phyloP scores from a whole-genome alignment of 2,113 vertebrate species.

The Andinoacara biseriatus region DNA sequence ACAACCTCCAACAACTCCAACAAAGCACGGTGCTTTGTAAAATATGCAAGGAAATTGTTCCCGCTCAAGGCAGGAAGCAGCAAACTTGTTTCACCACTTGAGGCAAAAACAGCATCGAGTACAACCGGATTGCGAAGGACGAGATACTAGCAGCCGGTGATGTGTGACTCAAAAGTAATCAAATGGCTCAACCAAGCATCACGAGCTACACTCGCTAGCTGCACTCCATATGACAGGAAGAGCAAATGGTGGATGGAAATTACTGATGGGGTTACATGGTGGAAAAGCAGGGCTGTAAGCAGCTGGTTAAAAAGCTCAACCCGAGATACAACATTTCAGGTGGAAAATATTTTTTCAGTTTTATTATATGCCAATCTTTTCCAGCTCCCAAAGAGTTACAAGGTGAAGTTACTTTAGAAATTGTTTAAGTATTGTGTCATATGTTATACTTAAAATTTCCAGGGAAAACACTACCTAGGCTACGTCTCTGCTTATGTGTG shows the following conservation, averaged over 20 bases:
- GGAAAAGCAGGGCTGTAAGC: background rate
- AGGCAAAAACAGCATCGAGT: background rate
- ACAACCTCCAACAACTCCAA: background rate
- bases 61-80: background rate
- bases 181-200: conserved; percentile 7
- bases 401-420: background rate
- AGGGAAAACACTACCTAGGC: background rate
- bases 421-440: background rate
- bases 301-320: background rate
- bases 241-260: conserved; percentile 7
- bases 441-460: background rate
- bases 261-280: conserved; percentile 6
- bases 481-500: background rate
- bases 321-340: background rate
- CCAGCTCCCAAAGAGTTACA: background rate
- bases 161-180: conserved; percentile 12
- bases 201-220: background rate
- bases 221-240: background rate
- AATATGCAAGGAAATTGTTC: background rate
- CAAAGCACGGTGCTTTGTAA: background rate
- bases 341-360: background rate
- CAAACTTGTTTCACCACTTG: background rate
- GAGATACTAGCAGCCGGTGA: conserved; percentile 4
- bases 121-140: background rate
- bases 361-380: background rate